Conservation (phyloP, 2,113 vertebrate species). For the Hippotragus niger region DNA sequence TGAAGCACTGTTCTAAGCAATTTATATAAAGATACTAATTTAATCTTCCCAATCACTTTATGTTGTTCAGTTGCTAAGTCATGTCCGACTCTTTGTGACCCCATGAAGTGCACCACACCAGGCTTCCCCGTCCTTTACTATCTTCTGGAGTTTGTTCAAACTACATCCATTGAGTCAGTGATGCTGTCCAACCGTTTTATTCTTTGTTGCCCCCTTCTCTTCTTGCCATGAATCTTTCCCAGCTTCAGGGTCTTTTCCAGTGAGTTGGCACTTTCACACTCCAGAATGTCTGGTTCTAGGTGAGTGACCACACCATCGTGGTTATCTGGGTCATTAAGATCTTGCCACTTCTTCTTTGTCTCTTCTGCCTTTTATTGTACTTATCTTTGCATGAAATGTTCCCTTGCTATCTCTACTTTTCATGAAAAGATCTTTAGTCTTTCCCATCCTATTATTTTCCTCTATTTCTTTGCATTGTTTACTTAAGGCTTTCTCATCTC, state of each 20-base stretch:
- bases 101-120: neutral
- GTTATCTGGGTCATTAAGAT: neutral
- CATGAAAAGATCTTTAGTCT: neutral
- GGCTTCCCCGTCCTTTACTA: neutral
- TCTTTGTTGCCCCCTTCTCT: neutral
- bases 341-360: neutral
- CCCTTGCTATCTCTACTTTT: neutral
- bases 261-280: neutral
- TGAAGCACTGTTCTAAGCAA: neutral
- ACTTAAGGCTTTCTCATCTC: neutral
- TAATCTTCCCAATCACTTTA: slow-evolving; percentile 14
- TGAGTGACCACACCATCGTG: neutral
- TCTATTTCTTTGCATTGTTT: neutral
- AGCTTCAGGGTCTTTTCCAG: neutral
- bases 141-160: neutral
- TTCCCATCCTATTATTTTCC: neutral
- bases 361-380: neutral
- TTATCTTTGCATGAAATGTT: neutral
- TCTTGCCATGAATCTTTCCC: neutral
- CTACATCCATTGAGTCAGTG: neutral
- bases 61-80: neutral
- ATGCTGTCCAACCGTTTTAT: neutral
- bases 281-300: neutral
- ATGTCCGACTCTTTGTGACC: neutral
- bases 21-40: slow-evolving; percentile 30